Percentiles rank a stretch among this genome's conserved stretches.
phyloP scores from a whole-genome alignment of 2,113 vertebrate genomes.

The Ceyx cyanopectus region DNA sequence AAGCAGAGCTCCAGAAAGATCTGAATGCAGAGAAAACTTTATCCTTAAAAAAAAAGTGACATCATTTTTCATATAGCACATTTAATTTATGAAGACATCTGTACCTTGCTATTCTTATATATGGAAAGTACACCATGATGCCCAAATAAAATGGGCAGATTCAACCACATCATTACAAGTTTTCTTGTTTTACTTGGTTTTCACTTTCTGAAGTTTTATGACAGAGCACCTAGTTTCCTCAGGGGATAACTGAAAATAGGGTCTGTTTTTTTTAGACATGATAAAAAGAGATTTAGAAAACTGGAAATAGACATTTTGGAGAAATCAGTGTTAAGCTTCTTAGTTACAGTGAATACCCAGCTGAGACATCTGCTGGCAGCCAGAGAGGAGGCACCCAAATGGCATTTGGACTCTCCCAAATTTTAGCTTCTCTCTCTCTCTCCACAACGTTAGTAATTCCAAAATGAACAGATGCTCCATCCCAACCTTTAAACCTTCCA shows the following conservation, averaged over 20 bases:
- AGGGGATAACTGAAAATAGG: not conserved
- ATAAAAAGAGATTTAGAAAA: not conserved
- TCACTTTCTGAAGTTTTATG: not conserved
- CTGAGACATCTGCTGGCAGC: conserved; percentile 22
- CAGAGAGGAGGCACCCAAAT: not conserved
- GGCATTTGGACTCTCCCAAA: not conserved
- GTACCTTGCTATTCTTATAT: not conserved
- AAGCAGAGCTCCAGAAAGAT: not conserved
- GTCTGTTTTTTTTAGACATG: not conserved
- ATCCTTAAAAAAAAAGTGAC: not conserved
- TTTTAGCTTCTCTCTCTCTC: not conserved
- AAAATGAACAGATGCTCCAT: not conserved
- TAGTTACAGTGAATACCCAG: not conserved
- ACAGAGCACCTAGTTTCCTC: not conserved
- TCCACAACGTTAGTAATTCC: not conserved
- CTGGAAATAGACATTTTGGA: not conserved
- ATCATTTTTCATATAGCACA: not conserved
- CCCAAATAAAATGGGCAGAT: not conserved
- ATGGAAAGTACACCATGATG: not conserved
- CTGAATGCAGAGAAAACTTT: not conserved
- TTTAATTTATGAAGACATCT: not conserved
- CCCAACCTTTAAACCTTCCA: not conserved
- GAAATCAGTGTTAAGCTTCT: not conserved
- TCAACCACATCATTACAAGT: not conserved
- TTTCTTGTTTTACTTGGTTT: not conserved